Percentiles rank a stretch among this genome's conserved stretches.
Evolutionary conservation across 2,888 invertebrate species (phyloP).

Genomic region (Limnephilus lunatus): DNA sequence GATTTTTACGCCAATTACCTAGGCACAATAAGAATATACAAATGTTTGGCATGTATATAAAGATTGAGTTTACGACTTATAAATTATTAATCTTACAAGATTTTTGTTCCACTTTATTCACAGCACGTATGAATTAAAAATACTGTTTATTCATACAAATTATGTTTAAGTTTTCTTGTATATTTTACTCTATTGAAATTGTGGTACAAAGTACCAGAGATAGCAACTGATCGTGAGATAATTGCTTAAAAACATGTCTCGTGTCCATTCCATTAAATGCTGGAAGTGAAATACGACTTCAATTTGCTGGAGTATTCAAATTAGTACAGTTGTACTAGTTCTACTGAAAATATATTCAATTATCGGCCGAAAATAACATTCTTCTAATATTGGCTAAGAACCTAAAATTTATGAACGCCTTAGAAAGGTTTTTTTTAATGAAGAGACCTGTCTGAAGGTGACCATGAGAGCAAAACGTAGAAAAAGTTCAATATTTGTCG

Average conservation of each 20-base stretch:
- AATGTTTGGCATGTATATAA: too few species aligned
- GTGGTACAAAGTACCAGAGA: neutral
- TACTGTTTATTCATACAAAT: neutral
- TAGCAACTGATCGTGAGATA: neutral
- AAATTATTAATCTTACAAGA: neutral
- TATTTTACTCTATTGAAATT: neutral
- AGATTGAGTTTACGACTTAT: too few species aligned
- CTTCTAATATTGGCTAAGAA: neutral
- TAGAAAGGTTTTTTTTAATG: too few species aligned
- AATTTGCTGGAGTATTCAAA: neutral
- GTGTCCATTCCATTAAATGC: neutral
- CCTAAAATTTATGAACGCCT: too few species aligned
- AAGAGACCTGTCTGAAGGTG: too few species aligned
- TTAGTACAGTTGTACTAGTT: neutral
- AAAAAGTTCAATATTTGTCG: too few species aligned
- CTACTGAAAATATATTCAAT: neutral
- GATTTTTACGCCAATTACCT: too few species aligned
- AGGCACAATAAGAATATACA: too few species aligned
- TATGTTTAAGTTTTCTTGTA: neutral
- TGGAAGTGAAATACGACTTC: conserved; percentile 2
- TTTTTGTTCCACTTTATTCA: neutral
- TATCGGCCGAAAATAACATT: neutral
- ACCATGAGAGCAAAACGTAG: too few species aligned
- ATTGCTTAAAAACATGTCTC: neutral
- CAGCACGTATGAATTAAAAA: neutral